These are phyloP conservation scores for Oryzias melastigma DNA, from an alignment of 2,113 vertebrate species.

Conservation along the genomic window DNA sequence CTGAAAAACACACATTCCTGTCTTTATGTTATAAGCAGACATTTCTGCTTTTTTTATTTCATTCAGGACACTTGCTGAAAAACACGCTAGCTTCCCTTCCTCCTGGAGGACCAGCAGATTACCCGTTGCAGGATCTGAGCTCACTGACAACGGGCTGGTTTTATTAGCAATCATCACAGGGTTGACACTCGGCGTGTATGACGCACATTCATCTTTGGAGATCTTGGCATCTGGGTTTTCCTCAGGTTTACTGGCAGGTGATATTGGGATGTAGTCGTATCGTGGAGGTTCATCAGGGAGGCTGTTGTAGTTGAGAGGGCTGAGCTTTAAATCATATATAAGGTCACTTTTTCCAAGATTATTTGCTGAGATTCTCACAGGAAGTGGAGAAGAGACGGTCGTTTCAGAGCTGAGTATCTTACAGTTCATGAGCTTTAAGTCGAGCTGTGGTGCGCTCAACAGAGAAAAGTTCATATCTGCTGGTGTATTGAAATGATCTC, in stretches of 20 bases:
- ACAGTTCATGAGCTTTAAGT: conserved; percentile 50
- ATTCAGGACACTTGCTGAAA: conserved; percentile 35
- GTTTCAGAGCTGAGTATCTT: conserved; percentile 57
- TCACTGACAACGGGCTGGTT: conserved; percentile 42
- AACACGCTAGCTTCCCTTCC: conserved; percentile 15
- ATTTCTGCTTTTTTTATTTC: conserved; percentile 34
- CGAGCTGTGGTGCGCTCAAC: conserved; percentile 57
- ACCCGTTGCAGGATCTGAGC: conserved; percentile 37
- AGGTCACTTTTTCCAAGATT: conserved; percentile 45
- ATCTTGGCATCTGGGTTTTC: conserved; percentile 46
- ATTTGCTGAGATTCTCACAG: conserved; percentile 35
- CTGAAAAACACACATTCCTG: conserved; percentile 48
- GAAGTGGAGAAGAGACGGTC: conserved; percentile 38
- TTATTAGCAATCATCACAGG: conserved; percentile 61
- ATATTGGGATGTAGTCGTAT: conserved; percentile 66
- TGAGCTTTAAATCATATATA: conserved; percentile 73
- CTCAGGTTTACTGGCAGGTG: conserved; percentile 56
- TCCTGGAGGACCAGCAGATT: conserved; percentile 40
- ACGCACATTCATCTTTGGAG: conserved; percentile 47
- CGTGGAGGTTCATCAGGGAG: conserved; percentile 64
- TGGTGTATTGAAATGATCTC: conserved; percentile 17
- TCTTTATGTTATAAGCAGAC: conserved; percentile 23
- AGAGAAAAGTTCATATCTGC: conserved; percentile 56
- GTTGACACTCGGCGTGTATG: conserved; percentile 49
- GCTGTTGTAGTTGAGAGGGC: conserved; percentile 71